Conservation (phyloP, 2,113 vertebrate species). For the Piprites chloris region DNA sequence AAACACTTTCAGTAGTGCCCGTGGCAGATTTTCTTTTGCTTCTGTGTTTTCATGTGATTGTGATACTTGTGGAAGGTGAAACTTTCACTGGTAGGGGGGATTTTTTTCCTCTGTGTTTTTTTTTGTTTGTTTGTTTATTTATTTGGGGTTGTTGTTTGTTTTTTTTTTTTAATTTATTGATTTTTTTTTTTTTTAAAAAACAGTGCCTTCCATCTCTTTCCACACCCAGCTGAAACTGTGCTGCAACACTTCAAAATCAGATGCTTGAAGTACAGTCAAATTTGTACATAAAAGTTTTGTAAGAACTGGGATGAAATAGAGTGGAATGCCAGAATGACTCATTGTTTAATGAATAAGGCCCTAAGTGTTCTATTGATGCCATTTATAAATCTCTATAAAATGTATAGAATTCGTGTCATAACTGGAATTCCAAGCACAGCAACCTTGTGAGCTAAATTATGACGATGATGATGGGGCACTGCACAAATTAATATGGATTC, state of each 20-base stretch:
- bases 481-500: background rate
- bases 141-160: too few species aligned
- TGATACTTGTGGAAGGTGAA: background rate
- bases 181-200: background rate
- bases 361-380: constrained; percentile 64
- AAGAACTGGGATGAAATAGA: constrained; percentile 19
- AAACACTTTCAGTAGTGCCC: background rate
- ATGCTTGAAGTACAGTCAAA: background rate
- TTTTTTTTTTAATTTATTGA: too few species aligned
- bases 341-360: constrained; percentile 68
- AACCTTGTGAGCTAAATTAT: constrained; percentile 10
- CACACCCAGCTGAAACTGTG: background rate
- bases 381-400: constrained; percentile 52
- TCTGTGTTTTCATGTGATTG: background rate
- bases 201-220: background rate
- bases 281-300: constrained; percentile 47
- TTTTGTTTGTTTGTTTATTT: too few species aligned
- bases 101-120: background rate
- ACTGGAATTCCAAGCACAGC: constrained; percentile 56
- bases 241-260: constrained; percentile 15
- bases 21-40: background rate
- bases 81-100: background rate
- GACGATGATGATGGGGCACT: background rate
- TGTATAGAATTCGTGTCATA: constrained; percentile 67
- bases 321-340: constrained; percentile 66